Conservation (phyloP, 1,140 invertebrate species). For the Yoshiicerus persimilis region DNA sequence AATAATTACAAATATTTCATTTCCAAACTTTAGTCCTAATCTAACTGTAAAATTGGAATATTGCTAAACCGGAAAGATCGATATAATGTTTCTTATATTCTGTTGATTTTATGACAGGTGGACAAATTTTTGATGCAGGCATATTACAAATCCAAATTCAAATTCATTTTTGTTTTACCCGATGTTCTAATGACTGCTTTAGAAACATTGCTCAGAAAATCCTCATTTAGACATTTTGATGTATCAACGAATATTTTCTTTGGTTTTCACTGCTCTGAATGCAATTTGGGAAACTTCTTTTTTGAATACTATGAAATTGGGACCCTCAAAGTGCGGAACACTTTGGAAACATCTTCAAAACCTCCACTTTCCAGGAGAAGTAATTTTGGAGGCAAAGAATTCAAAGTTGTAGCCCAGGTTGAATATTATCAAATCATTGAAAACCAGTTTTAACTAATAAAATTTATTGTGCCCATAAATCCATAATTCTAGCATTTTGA, state of each 20-base stretch:
- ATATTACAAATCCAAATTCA: neutral
- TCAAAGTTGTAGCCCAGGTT: neutral
- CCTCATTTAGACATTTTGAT: neutral
- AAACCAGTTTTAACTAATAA: too few species aligned
- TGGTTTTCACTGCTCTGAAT: neutral
- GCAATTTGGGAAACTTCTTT: neutral
- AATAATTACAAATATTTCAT: too few species aligned
- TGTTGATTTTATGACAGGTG: too few species aligned
- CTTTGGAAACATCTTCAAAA: neutral
- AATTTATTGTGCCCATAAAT: too few species aligned
- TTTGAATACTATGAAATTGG: neutral
- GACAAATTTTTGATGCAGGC: neutral
- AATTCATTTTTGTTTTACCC: neutral
- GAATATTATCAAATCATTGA: neutral
- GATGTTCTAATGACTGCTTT: too few species aligned
- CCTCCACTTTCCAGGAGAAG: neutral
- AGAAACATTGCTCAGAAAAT: neutral
- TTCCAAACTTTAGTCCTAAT: too few species aligned
- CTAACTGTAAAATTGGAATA: too few species aligned
- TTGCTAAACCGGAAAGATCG: too few species aligned
- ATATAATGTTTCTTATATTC: neutral
- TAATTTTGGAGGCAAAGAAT: neutral
- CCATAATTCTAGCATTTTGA: neutral
- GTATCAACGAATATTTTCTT: neutral
- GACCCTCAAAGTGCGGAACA: neutral